Evolutionary conservation across 2,888 invertebrate species (phyloP).

Genomic region (Microchrysa polita): DNA sequence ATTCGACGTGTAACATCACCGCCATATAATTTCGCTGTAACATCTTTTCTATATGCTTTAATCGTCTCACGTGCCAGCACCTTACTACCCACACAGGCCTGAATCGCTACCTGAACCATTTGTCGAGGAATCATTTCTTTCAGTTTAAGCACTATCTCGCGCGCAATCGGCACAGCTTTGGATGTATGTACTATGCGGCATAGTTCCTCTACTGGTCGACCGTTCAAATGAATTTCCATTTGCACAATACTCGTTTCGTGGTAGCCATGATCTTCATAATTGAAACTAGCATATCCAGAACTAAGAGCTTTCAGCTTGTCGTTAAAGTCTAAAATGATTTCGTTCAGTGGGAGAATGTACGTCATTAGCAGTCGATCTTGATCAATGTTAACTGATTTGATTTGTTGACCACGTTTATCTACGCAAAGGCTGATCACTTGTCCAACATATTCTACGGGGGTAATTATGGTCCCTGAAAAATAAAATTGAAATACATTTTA

Average conservation of each 20-base stretch:
- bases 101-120: slow-evolving; percentile 86
- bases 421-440: slow-evolving; percentile 77
- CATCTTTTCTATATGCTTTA: slow-evolving; percentile 90
- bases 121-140: slow-evolving; percentile 89
- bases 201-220: slow-evolving; percentile 82
- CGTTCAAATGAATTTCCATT: slow-evolving; percentile 79
- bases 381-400: slow-evolving; percentile 80
- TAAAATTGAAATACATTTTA: too few species aligned
- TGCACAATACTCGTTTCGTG: slow-evolving; percentile 80
- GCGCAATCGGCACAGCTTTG: slow-evolving; percentile 73
- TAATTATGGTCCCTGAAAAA: slow-evolving; percentile 81
- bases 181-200: slow-evolving; percentile 81
- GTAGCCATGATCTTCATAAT: slow-evolving; percentile 90
- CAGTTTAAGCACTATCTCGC: slow-evolving; percentile 76
- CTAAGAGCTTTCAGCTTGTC: slow-evolving; percentile 88
- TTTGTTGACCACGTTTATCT: slow-evolving; percentile 74
- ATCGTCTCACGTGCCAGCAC: slow-evolving; percentile 86
- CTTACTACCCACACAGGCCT: slow-evolving; percentile 82
- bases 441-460: slow-evolving; percentile 80
- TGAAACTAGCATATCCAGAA: slow-evolving; percentile 96
- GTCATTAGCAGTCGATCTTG: slow-evolving; percentile 82
- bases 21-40: slow-evolving; percentile 94
- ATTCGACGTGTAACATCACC: slow-evolving; percentile 90
- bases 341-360: slow-evolving; percentile 87
- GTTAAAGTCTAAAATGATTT: slow-evolving; percentile 95